Evolutionary conservation across 2,888 invertebrate genomes (phyloP).

Genomic region (Pardosa pseudoannulata): DNA sequence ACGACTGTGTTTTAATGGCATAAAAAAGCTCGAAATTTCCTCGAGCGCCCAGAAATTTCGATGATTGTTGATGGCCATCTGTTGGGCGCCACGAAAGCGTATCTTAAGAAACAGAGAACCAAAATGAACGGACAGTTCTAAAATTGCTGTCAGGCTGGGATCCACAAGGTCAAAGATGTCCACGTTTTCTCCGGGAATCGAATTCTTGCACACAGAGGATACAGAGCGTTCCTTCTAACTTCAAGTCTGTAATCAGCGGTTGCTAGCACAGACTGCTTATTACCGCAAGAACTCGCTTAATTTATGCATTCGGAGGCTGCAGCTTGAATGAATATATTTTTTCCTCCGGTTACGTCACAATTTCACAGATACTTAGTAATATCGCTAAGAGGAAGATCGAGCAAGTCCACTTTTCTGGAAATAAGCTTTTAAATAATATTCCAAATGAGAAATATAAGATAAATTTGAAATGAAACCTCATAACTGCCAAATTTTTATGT

Average conservation of each 20-base stretch:
- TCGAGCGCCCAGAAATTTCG: too few species aligned
- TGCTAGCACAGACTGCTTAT: slow-evolving; percentile 4
- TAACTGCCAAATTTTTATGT: too few species aligned
- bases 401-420: too few species aligned
- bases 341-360: too few species aligned
- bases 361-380: too few species aligned
- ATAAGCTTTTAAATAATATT: too few species aligned
- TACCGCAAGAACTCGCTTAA: slow-evolving; percentile 1
- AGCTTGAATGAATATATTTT: too few species aligned
- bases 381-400: too few species aligned
- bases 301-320: slow-evolving; percentile 1
- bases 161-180: not conserved
- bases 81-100: not conserved
- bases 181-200: not conserved
- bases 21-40: too few species aligned
- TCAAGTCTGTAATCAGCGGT: not conserved
- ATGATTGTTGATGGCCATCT: not conserved
- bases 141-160: slow-evolving; percentile 2
- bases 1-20: too few species aligned
- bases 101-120: not conserved
- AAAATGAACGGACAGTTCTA: not conserved
- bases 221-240: not conserved
- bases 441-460: too few species aligned
- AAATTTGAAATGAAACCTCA: too few species aligned
- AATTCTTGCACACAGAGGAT: not conserved